Evolutionary conservation across 2,888 invertebrate species (phyloP).

Genomic region (Megaustenia siamemsis): DNA sequence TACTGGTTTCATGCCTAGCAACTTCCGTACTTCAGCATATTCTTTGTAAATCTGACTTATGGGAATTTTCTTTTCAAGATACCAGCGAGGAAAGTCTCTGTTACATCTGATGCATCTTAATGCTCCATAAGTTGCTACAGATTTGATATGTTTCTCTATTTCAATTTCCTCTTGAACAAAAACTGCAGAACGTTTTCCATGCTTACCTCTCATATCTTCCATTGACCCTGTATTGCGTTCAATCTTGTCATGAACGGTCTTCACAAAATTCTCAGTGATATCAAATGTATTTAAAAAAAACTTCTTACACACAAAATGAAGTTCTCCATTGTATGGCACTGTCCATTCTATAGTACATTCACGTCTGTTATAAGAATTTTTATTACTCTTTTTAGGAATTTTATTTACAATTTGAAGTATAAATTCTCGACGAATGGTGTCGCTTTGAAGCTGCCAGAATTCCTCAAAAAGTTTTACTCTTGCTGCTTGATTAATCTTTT

Average conservation of each 20-base stretch:
- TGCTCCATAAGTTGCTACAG: conserved; percentile 17
- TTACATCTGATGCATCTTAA: conserved; percentile 17
- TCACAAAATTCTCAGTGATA: conserved; percentile 38
- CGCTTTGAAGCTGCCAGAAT: conserved; percentile 37
- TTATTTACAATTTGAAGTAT: conserved; percentile 33
- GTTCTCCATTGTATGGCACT: conserved; percentile 31
- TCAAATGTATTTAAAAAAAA: conserved; percentile 42
- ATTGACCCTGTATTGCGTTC: conserved; percentile 21
- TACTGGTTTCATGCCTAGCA: conserved; percentile 17
- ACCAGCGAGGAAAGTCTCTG: conserved; percentile 36
- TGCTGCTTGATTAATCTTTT: conserved; percentile 17
- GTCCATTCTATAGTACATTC: conserved; percentile 37
- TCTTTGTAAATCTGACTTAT: conserved; percentile 22
- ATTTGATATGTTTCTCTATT: conserved; percentile 25
- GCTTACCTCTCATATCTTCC: conserved; percentile 30
- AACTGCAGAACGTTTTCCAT: too few relatives aligned
- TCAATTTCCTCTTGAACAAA: conserved; percentile 14
- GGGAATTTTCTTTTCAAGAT: conserved; percentile 1
- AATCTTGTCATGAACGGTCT: conserved; percentile 24
- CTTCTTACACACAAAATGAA: conserved; percentile 30
- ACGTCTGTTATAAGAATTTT: conserved; percentile 17
- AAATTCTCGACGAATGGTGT: conserved; percentile 5
- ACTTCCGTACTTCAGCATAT: conserved; percentile 14
- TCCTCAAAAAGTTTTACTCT: conserved; percentile 25
- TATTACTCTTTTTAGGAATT: conserved; percentile 26